A percentile compares a stretch with the other conserved stretches of the same genome.
Evolutionary conservation across 2,888 invertebrate genomes (phyloP).

Genomic region (Himalopsyche kuldschensis): DNA sequence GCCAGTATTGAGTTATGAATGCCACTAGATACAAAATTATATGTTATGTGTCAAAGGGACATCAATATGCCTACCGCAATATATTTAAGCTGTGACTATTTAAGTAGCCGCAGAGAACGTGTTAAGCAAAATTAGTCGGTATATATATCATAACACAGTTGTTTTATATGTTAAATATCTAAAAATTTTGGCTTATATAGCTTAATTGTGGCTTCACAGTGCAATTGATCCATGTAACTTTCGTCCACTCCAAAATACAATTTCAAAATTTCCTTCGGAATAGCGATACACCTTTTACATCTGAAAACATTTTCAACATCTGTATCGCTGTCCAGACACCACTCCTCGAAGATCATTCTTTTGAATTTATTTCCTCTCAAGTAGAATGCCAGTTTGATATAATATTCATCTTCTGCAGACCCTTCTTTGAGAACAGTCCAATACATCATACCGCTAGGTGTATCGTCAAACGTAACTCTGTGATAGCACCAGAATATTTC

Average conservation of each 20-base stretch:
- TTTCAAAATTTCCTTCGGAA: background rate
- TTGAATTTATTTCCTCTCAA: conserved; percentile 3
- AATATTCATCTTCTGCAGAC: background rate
- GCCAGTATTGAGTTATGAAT: no score
- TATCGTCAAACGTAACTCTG: background rate
- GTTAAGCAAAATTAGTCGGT: no score
- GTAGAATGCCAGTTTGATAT: background rate
- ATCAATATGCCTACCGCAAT: no score
- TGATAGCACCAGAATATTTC: conserved; percentile 5
- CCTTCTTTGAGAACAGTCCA: background rate
- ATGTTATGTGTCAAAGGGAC: no score
- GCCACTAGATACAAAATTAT: no score
- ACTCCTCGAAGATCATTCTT: conserved; percentile 5
- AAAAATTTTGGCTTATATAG: no score
- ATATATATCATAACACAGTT: no score
- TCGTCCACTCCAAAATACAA: background rate
- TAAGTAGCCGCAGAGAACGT: no score
- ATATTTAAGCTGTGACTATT: no score
- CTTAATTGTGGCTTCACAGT: background rate
- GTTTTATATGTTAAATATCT: no score
- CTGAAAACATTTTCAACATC: background rate
- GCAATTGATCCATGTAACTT: background rate
- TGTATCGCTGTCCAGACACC: background rate
- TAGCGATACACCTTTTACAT: conserved; percentile 1
- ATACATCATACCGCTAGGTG: background rate